Percentiles rank a stretch among this genome's conserved stretches.
phyloP scores from a whole-genome alignment of 1,140 invertebrate species.

The Leptinotarsa undecemlineata region DNA sequence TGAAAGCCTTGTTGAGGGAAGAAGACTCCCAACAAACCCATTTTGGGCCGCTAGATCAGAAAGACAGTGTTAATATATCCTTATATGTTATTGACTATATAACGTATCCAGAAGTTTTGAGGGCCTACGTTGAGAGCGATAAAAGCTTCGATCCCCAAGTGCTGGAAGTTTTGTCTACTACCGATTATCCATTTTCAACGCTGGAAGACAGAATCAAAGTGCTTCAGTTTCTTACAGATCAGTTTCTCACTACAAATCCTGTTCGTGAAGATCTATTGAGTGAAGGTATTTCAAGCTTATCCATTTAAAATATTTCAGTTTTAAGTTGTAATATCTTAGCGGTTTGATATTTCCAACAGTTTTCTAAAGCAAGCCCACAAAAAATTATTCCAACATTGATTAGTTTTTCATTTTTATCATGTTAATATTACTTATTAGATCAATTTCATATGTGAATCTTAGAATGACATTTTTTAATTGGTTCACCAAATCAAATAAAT shows the following conservation, averaged over 20 bases:
- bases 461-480: no score
- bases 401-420: no score
- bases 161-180: constrained; percentile 69
- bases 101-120: constrained; percentile 92
- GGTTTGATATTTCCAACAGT: neutral
- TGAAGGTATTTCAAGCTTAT: constrained; percentile 70
- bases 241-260: constrained; percentile 91
- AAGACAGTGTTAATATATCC: constrained; percentile 93
- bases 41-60: constrained; percentile 93
- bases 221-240: constrained; percentile 88
- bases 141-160: constrained; percentile 75
- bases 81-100: constrained; percentile 90
- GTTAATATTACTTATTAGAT: no score
- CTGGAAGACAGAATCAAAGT: constrained; percentile 84
- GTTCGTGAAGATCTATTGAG: constrained; percentile 90
- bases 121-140: constrained; percentile 88
- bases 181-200: constrained; percentile 87
- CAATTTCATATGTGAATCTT: no score
- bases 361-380: neutral
- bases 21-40: constrained; percentile 94
- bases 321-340: neutral
- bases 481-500: no score
- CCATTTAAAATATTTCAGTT: neutral
- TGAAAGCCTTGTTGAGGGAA: constrained; percentile 89
- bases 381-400: no score